Conservation (phyloP, 2,888 invertebrate genomes). For the Drosophila acutilabella region DNA sequence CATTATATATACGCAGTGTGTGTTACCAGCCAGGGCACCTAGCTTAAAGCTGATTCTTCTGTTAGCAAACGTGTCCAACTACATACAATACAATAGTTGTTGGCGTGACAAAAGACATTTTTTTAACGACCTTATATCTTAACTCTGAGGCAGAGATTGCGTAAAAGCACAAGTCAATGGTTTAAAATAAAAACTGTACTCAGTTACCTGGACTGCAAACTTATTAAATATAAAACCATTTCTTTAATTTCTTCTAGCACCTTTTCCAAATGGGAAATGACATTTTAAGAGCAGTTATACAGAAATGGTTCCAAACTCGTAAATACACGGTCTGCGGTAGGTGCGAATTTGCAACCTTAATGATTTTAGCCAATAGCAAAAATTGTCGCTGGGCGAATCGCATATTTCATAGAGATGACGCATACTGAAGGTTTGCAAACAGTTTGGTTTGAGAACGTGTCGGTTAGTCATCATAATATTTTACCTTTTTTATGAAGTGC, state of each 20-base stretch:
- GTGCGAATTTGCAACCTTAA: conserved; percentile 45
- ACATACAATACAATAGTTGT: conserved; percentile 26
- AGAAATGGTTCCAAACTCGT: conserved; percentile 31
- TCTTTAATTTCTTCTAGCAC: background rate
- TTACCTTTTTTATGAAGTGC: conserved; percentile 81
- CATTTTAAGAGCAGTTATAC: conserved; percentile 47
- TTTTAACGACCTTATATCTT: conserved; percentile 8
- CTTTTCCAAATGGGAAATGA: conserved; percentile 7
- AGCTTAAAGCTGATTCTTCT: conserved; percentile 45
- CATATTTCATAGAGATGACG: conserved; percentile 36
- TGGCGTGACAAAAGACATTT: conserved; percentile 10
- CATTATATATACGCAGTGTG: conserved; percentile 55
- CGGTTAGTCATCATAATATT: conserved; percentile 75
- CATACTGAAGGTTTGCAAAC: conserved; percentile 26
- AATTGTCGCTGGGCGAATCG: conserved; percentile 14
- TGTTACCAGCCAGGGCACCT: conserved; percentile 7
- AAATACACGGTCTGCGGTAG: conserved; percentile 22
- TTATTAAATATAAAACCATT: background rate
- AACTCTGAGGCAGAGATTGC: background rate
- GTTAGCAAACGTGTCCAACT: conserved; percentile 40
- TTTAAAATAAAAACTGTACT: background rate
- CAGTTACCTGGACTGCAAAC: background rate
- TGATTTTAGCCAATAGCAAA: conserved; percentile 54
- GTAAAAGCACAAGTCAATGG: conserved; percentile 6
- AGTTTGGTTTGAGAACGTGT: conserved; percentile 62